A percentile compares a stretch with the other conserved stretches of the same genome.
Conservation (phyloP, 2,888 invertebrate genomes). For the Alcis repandata region DNA sequence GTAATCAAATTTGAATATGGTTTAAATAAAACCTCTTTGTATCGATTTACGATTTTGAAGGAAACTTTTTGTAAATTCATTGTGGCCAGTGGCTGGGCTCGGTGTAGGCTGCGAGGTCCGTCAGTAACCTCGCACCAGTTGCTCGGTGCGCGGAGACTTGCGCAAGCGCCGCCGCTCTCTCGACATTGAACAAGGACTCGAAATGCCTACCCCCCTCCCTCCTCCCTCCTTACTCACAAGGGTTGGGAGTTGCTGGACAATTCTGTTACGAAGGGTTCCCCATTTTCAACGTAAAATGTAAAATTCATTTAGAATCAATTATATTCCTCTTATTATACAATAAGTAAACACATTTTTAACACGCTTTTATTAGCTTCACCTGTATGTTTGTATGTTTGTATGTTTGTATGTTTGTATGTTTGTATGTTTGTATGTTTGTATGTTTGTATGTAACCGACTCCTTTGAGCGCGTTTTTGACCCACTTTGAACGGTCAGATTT, state of each 20-base stretch:
- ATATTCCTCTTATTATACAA: not conserved
- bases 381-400: no score
- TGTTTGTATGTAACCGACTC: no score
- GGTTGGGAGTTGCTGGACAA: slow-evolving; percentile 8
- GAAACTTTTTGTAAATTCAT: slow-evolving; percentile 36
- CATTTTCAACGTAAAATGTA: not conserved
- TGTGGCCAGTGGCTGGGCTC: slow-evolving; percentile 25
- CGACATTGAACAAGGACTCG: slow-evolving; percentile 80
- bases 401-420: no score
- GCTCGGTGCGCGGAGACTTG: slow-evolving; percentile 58
- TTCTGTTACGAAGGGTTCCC: not conserved
- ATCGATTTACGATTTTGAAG: slow-evolving; percentile 24
- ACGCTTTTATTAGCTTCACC: no score
- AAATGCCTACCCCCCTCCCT: slow-evolving; percentile 37
- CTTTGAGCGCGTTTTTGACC: no score
- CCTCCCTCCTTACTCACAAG: slow-evolving; percentile 37
- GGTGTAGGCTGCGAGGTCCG: slow-evolving; percentile 66
- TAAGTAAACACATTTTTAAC: no score
- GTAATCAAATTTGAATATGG: not conserved
- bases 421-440: no score
- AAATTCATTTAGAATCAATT: not conserved
- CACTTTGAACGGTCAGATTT: no score
- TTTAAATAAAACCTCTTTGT: slow-evolving; percentile 16
- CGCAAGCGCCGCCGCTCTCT: slow-evolving; percentile 75
- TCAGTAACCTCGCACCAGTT: slow-evolving; percentile 82